Evolutionary conservation across 2,797 vertebrate species (phyloP).

Genomic region (Squalus acanthias): DNA sequence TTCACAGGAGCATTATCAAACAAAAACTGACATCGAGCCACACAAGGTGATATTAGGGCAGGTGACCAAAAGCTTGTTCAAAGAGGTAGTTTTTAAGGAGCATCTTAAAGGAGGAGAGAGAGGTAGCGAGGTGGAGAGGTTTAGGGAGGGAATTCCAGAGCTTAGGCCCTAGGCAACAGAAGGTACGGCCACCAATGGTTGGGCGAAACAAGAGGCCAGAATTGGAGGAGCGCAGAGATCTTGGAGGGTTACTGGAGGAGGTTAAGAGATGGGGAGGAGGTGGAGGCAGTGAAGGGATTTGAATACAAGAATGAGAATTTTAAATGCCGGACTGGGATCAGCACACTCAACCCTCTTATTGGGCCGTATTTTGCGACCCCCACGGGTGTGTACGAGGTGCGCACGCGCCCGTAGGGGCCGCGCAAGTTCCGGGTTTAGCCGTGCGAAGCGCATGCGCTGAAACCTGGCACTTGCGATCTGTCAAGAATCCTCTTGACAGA

Average conservation of each 20-base stretch:
- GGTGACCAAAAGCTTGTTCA: neutral
- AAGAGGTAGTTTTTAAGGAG: neutral
- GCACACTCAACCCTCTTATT: neutral
- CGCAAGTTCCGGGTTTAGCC: too few relatives aligned
- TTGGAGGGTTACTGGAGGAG: neutral
- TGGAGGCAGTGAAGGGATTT: neutral
- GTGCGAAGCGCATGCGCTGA: too few relatives aligned
- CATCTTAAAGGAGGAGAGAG: neutral
- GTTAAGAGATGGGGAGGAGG: neutral
- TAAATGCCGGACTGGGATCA: neutral
- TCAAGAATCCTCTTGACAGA: too few relatives aligned
- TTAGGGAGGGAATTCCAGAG: neutral
- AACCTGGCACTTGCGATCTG: too few relatives aligned
- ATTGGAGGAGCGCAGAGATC: neutral
- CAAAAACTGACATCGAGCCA: neutral
- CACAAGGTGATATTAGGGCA: neutral
- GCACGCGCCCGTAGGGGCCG: too few relatives aligned
- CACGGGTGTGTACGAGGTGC: too few relatives aligned
- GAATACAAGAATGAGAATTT: neutral
- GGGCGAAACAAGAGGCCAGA: neutral
- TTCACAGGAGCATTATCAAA: neutral
- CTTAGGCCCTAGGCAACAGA: neutral
- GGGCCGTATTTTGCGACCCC: too few relatives aligned
- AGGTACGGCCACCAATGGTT: neutral
- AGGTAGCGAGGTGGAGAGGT: neutral